A percentile compares a stretch with the other conserved stretches of the same genome.
Conservation (phyloP, 53 echinoderm and acorn worm species). For the Echinarachnius parma region DNA sequence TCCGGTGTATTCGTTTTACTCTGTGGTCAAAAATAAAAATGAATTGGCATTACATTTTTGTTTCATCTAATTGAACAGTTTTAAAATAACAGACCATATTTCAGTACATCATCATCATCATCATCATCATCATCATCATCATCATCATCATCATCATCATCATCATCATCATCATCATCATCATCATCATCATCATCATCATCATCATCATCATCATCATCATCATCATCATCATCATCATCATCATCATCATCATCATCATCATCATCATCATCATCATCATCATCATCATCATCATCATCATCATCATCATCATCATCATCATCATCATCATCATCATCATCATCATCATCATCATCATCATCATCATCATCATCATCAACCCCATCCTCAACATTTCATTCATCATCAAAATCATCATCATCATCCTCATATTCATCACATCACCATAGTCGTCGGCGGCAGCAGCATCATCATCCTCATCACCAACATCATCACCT, state of each 20-base stretch:
- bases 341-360: conserved; percentile 8
- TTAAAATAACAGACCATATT: neutral
- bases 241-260: neutral
- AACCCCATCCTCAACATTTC: neutral
- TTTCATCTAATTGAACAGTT: neutral
- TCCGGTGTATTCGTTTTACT: conserved; percentile 59
- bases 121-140: neutral
- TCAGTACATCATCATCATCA: neutral
- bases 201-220: neutral
- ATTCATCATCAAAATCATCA: neutral
- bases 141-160: neutral
- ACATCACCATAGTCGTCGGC: neutral
- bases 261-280: neutral
- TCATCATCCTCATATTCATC: neutral
- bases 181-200: neutral
- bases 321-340: neutral
- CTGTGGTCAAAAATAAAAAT: conserved; percentile 45
- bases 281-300: conserved; percentile 1
- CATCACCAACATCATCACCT: neutral
- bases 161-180: neutral
- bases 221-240: conserved; percentile 12
- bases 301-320: conserved; percentile 2
- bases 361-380: conserved; percentile 3
- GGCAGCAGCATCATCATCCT: neutral
- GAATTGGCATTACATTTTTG: no score